Percentiles rank a stretch among this genome's conserved stretches.
phyloP scores from a whole-genome alignment of 2,797 vertebrate species.

The Harpagifer antarcticus region DNA sequence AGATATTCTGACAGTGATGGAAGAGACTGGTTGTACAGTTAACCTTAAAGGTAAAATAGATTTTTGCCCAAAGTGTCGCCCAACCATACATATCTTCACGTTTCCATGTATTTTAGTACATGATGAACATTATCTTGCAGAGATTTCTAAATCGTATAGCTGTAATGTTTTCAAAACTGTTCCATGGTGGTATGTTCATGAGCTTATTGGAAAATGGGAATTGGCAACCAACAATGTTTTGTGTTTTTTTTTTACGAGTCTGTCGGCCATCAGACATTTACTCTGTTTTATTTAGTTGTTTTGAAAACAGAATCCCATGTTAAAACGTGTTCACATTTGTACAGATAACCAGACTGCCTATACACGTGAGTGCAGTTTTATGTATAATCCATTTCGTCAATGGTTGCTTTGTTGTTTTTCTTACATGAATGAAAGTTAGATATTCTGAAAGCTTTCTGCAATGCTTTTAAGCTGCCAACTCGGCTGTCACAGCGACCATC shows the following conservation, averaged over 20 bases:
- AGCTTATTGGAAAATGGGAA: background rate
- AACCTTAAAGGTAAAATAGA: background rate
- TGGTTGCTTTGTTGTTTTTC: background rate
- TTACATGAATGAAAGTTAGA: slow-evolving; percentile 9
- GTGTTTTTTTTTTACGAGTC: too few species aligned
- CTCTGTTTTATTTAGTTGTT: too few species aligned
- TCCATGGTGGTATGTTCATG: background rate
- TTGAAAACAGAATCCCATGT: too few species aligned
- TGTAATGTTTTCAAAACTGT: background rate
- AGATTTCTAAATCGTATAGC: background rate
- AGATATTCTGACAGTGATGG: slow-evolving; percentile 13
- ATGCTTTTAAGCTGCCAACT: slow-evolving; percentile 20
- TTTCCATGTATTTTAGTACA: background rate
- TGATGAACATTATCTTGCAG: background rate
- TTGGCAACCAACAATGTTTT: background rate
- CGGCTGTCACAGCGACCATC: slow-evolving; percentile 12
- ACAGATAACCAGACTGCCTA: too few species aligned
- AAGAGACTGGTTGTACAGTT: background rate
- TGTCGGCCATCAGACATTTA: too few species aligned
- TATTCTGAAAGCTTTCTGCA: slow-evolving; percentile 3
- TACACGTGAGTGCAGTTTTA: background rate
- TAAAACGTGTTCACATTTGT: too few species aligned
- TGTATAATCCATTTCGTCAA: background rate
- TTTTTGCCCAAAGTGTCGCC: too few species aligned
- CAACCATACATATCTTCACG: too few species aligned